A percentile compares a stretch with the other conserved stretches of the same genome.
These are phyloP conservation scores for Leucoraja ocellata DNA, from an alignment of 2,797 vertebrate species.

Conservation along the genomic window DNA sequence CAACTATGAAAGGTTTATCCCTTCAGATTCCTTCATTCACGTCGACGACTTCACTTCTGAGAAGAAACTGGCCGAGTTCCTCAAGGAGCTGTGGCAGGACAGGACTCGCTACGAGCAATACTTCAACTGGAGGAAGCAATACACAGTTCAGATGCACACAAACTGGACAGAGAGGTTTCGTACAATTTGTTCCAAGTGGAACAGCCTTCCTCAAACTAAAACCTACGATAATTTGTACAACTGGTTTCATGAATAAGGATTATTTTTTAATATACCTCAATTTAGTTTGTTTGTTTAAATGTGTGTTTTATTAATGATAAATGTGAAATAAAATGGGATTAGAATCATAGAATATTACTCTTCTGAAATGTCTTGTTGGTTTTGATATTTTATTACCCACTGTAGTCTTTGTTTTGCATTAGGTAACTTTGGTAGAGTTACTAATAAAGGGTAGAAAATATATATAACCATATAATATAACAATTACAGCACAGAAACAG, in stretches of 20 bases:
- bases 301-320: background rate
- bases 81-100: conserved; percentile 58
- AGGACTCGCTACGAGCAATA: conserved; percentile 60
- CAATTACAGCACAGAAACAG: too few species aligned
- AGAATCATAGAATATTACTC: too few species aligned
- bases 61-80: conserved; percentile 61
- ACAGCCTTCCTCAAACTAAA: conserved; percentile 52
- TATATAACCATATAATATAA: too few species aligned
- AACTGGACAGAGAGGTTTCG: conserved; percentile 83
- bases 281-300: background rate
- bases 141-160: conserved; percentile 57
- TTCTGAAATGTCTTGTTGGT: background rate
- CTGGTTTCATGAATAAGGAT: conserved; percentile 56
- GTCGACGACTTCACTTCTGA: conserved; percentile 71
- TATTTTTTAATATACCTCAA: background rate
- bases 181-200: conserved; percentile 61
- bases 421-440: too few species aligned
- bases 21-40: conserved; percentile 75
- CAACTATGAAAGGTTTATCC: conserved; percentile 70
- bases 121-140: conserved; percentile 63
- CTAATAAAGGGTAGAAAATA: background rate
- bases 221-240: conserved; percentile 60
- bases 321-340: background rate
- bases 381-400: background rate
- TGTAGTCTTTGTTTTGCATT: background rate